Conservation (phyloP, 2,888 invertebrate genomes). For the Selenia dentaria region DNA sequence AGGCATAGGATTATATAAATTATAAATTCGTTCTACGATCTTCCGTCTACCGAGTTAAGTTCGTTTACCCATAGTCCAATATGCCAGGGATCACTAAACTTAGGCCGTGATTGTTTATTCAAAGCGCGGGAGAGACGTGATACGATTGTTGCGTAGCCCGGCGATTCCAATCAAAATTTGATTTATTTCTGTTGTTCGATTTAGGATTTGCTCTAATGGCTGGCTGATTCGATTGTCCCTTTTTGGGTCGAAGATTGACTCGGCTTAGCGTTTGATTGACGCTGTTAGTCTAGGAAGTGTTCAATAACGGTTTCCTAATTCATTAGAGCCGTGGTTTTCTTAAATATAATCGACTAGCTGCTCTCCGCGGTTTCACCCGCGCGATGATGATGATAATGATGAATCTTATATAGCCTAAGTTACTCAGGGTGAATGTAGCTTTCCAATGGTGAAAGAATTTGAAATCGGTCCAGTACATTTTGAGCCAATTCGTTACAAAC, state of each 20-base stretch:
- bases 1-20: no score
- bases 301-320: no score
- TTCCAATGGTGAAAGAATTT: no score
- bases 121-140: conserved; percentile 59
- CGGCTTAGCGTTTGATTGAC: conserved; percentile 7
- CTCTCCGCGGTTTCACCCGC: no score
- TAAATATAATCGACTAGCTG: no score
- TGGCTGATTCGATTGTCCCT: conserved; percentile 43
- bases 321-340: no score
- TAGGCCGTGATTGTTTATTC: conserved; percentile 64
- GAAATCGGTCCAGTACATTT: no score
- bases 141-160: conserved; percentile 62
- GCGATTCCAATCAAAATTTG: conserved; percentile 65
- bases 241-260: conserved; percentile 20
- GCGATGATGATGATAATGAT: no score
- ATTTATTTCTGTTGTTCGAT: conserved; percentile 61
- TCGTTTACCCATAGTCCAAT: conserved; percentile 25
- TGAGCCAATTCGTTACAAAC: no score
- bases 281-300: not conserved
- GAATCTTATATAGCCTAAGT: no score
- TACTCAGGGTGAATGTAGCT: no score
- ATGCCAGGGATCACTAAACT: conserved; percentile 39
- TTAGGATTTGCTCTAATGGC: conserved; percentile 45
- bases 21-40: no score
- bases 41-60: not conserved